Conservation (phyloP, 2,888 invertebrate species). For the Ennomos erosarius region DNA sequence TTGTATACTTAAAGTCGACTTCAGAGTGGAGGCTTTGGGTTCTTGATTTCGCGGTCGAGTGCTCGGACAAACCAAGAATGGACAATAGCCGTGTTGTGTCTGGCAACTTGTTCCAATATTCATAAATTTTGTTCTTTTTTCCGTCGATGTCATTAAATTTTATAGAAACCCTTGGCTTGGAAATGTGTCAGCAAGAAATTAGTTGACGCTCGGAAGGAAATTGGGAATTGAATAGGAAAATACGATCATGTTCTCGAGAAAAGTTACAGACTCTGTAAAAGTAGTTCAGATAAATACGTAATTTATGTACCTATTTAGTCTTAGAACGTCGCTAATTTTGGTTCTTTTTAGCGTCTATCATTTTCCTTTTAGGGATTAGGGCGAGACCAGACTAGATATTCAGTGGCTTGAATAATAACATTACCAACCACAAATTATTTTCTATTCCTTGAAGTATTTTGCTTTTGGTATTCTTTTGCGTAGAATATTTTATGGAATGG, state of each 20-base stretch:
- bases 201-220: conserved; percentile 1
- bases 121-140: conserved; percentile 50
- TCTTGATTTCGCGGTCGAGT: conserved; percentile 56
- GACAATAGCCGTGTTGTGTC: conserved; percentile 45
- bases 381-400: too few species aligned
- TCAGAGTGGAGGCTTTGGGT: conserved; percentile 30
- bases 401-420: too few species aligned
- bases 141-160: conserved; percentile 42
- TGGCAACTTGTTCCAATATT: conserved; percentile 47
- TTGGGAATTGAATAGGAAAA: conserved; percentile 8
- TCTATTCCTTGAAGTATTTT: too few species aligned
- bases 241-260: neutral
- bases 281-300: neutral
- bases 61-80: conserved; percentile 50
- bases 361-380: too few species aligned
- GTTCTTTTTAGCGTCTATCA: too few species aligned
- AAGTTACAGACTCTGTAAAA: too few species aligned
- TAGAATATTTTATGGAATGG: too few species aligned
- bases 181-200: conserved; percentile 22
- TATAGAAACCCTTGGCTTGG: conserved; percentile 24
- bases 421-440: too few species aligned
- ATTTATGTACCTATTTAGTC: too few species aligned
- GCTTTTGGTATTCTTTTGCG: too few species aligned
- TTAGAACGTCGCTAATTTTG: too few species aligned
- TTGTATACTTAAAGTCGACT: conserved; percentile 2